Conservation (phyloP, 2,888 invertebrate species). For the Lasius fuliginosus region DNA sequence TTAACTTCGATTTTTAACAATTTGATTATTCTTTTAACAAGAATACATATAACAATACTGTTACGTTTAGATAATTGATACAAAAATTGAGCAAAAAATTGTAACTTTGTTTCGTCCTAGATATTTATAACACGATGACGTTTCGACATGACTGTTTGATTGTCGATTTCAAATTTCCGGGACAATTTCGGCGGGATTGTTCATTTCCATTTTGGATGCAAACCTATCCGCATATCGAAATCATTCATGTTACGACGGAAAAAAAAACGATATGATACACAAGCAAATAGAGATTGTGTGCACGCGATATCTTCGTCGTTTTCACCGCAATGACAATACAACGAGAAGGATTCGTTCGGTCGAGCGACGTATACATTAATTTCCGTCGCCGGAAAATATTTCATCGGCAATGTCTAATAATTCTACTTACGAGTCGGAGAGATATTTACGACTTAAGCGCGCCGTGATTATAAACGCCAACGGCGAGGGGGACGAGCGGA, state of each 20-base stretch:
- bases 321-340: slow-evolving; percentile 2
- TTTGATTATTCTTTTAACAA: background rate
- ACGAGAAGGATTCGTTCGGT: slow-evolving; percentile 16
- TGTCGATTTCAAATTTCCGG: slow-evolving; percentile 42
- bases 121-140: slow-evolving; percentile 36
- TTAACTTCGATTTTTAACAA: background rate
- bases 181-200: slow-evolving; percentile 50
- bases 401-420: slow-evolving; percentile 52
- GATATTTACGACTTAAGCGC: slow-evolving; percentile 57
- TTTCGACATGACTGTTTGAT: slow-evolving; percentile 45
- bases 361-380: slow-evolving; percentile 38
- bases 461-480: slow-evolving; percentile 52
- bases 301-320: slow-evolving; percentile 26
- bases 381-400: slow-evolving; percentile 45
- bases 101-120: background rate
- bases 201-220: slow-evolving; percentile 44
- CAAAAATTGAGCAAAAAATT: background rate
- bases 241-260: slow-evolving; percentile 26
- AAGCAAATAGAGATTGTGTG: background rate
- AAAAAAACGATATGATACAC: slow-evolving; percentile 34
- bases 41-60: background rate
- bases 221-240: slow-evolving; percentile 45
- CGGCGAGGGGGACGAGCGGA: slow-evolving; percentile 2
- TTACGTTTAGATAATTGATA: slow-evolving; percentile 19
- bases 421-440: slow-evolving; percentile 51